These are phyloP conservation scores for Athripsodes cinereus DNA, from an alignment of 2,888 invertebrate species.

Conservation along the genomic window DNA sequence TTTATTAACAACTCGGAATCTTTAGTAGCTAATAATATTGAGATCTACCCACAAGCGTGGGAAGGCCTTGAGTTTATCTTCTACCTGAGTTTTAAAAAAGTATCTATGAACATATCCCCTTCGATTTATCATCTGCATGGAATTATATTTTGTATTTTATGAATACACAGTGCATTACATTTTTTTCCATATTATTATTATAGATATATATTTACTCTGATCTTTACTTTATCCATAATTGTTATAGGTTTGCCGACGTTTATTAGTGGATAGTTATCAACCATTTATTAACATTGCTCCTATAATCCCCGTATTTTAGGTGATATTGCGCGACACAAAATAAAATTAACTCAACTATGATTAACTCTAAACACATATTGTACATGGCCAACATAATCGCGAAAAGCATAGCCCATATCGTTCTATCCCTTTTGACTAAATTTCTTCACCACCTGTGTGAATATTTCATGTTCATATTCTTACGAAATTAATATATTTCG, in stretches of 20 bases:
- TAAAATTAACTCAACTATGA: too few species aligned
- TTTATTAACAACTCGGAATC: constrained; percentile 15
- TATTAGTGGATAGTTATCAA: too few species aligned
- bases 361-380: too few species aligned
- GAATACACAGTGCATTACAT: too few species aligned
- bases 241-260: too few species aligned
- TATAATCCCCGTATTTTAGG: too few species aligned
- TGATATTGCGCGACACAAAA: too few species aligned
- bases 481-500: not conserved
- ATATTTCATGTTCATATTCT: not conserved
- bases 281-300: too few species aligned
- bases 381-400: constrained; percentile 24
- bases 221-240: too few species aligned
- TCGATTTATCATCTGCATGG: not conserved
- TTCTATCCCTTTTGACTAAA: not conserved
- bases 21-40: constrained; percentile 9
- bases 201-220: too few species aligned
- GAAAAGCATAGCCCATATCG: constrained; percentile 25
- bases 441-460: not conserved
- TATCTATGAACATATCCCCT: not conserved
- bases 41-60: constrained; percentile 18
- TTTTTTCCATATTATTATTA: too few species aligned
- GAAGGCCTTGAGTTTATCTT: constrained; percentile 19
- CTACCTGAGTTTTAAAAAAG: constrained; percentile 14
- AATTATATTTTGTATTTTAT: not conserved